A percentile compares a stretch with the other conserved stretches of the same genome.
Conservation (phyloP, 2,113 vertebrate species). For the Mastomys coucha region DNA sequence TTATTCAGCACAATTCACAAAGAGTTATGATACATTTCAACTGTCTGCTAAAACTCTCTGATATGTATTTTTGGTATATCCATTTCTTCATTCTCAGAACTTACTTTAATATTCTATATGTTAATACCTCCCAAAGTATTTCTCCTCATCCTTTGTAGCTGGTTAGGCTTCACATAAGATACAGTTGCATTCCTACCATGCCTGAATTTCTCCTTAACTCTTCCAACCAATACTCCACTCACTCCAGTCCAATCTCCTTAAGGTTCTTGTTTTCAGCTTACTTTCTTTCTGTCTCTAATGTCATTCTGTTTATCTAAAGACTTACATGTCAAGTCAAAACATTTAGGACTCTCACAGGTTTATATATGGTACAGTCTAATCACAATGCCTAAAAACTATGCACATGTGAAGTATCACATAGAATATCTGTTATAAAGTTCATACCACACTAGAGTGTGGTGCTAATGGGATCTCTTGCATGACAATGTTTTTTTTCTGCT, state of each 20-base stretch:
- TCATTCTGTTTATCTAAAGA: slow-evolving; percentile 1
- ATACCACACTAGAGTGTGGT: background rate
- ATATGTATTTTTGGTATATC: background rate
- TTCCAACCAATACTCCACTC: background rate
- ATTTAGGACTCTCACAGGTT: background rate
- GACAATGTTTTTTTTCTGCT: background rate
- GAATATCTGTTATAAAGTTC: background rate
- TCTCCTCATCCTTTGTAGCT: background rate
- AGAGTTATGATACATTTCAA: background rate
- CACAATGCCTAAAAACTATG: background rate
- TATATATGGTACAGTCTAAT: background rate
- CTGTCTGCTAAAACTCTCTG: background rate
- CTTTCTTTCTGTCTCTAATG: background rate
- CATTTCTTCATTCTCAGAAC: background rate
- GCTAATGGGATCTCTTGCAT: background rate
- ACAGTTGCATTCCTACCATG: background rate
- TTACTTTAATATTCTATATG: background rate
- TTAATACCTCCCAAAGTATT: background rate
- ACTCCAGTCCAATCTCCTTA: background rate
- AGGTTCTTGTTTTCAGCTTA: background rate
- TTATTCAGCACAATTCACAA: background rate
- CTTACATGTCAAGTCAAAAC: background rate
- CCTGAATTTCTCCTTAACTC: background rate
- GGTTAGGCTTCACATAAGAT: background rate
- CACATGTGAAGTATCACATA: background rate